A percentile compares a stretch with the other conserved stretches of the same genome.
Evolutionary conservation across 2,797 vertebrate species (phyloP).

Genomic region (Mionectes olivaceus): DNA sequence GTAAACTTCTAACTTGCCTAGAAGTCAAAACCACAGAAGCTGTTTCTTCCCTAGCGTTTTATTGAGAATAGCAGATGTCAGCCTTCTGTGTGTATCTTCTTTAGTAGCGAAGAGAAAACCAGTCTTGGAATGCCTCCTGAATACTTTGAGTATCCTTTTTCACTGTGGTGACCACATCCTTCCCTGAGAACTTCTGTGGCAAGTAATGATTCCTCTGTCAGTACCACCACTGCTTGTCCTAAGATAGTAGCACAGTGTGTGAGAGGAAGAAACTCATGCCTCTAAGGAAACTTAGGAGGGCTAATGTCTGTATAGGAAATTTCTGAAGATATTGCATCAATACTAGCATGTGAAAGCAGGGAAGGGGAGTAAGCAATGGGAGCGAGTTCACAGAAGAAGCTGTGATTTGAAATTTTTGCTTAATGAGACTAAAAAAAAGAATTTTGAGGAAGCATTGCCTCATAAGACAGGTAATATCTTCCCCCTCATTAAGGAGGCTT

Average conservation of each 20-base stretch:
- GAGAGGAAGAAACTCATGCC: background rate
- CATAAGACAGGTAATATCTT: background rate
- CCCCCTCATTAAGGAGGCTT: background rate
- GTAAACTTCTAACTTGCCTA: background rate
- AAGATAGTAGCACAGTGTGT: fast-evolving
- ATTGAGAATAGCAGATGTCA: background rate
- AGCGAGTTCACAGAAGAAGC: background rate
- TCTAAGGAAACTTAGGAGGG: background rate
- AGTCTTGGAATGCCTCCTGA: background rate
- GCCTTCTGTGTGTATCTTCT: background rate
- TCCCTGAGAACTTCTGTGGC: background rate
- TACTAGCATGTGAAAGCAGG: background rate
- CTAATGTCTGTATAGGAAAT: background rate
- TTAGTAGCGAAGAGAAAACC: background rate
- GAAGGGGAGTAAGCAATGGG: background rate
- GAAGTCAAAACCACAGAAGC: background rate
- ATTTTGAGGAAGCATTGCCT: background rate
- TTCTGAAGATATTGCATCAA: background rate
- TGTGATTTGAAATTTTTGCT: background rate
- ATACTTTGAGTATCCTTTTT: background rate
- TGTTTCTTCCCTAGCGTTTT: background rate
- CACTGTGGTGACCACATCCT: background rate
- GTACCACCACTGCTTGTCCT: background rate
- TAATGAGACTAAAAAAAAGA: background rate
- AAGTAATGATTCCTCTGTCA: background rate